These are phyloP conservation scores for Sitophilus oryzae DNA, from an alignment of 1,140 invertebrate species.

Conservation along the genomic window DNA sequence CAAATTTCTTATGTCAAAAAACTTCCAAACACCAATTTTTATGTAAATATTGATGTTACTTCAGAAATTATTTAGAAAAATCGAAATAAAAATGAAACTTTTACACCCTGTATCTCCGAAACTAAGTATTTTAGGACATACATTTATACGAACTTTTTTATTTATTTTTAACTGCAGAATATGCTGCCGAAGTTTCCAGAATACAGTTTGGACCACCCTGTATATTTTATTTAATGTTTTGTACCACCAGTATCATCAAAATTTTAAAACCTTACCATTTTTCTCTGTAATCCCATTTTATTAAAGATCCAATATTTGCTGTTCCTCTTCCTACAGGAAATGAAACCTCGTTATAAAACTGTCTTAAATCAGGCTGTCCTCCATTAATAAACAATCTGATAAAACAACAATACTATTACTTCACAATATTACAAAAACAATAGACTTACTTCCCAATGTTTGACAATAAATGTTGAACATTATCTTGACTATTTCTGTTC, in stretches of 20 bases:
- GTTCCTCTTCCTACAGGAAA: conserved; percentile 84
- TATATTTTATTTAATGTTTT: neutral
- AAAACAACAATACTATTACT: conserved; percentile 18
- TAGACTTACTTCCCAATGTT: conserved; percentile 69
- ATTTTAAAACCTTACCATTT: conserved; percentile 64
- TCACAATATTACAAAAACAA: conserved; percentile 21
- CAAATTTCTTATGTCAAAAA: too few species aligned
- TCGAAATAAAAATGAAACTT: too few species aligned
- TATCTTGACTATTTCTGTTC: conserved; percentile 63
- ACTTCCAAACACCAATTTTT: too few species aligned
- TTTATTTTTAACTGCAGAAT: too few species aligned
- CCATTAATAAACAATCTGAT: conserved; percentile 71
- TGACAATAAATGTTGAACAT: conserved; percentile 60
- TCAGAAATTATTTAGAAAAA: too few species aligned
- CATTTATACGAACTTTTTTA: too few species aligned
- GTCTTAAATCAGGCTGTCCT: conserved; percentile 64
- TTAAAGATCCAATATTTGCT: conserved; percentile 73
- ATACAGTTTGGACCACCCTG: too few species aligned
- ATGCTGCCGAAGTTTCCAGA: too few species aligned
- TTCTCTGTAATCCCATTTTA: conserved; percentile 86
- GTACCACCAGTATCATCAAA: neutral
- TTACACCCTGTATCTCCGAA: too few species aligned
- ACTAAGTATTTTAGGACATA: too few species aligned
- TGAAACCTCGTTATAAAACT: conserved; percentile 66
- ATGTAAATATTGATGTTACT: too few species aligned